Conservation (phyloP, 2,888 invertebrate genomes). For the Silvanus unidentatus region DNA sequence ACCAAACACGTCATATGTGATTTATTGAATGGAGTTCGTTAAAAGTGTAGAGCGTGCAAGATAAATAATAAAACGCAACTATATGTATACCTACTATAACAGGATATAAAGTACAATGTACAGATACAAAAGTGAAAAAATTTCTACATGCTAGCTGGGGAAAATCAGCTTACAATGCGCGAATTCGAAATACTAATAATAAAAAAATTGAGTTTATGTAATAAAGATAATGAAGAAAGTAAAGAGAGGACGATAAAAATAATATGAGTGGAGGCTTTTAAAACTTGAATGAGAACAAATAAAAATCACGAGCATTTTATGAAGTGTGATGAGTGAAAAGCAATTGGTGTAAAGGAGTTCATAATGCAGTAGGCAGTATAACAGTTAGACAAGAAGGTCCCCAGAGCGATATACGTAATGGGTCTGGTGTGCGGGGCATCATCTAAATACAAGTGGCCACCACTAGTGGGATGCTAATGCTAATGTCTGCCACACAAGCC, state of each 20-base stretch:
- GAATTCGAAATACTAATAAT: no score
- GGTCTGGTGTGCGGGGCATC: conserved; percentile 25
- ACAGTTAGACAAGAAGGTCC: conserved; percentile 28
- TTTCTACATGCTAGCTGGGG: no score
- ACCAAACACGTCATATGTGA: no score
- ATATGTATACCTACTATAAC: no score
- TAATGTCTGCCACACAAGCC: no score
- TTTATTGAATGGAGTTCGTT: no score
- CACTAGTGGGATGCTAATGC: conserved; percentile 10
- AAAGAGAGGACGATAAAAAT: conserved; percentile 10
- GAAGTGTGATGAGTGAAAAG: conserved; percentile 28
- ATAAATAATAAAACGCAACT: no score
- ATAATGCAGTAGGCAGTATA: conserved; percentile 31
- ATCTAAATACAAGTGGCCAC: conserved; percentile 34
- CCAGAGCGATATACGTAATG: conserved; percentile 27
- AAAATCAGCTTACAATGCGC: no score
- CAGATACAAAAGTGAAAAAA: no score
- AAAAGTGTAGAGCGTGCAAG: no score
- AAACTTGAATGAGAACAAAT: conserved; percentile 11
- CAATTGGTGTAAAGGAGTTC: conserved; percentile 29
- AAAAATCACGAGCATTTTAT: conserved; percentile 19
- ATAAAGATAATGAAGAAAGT: conserved; percentile 2
- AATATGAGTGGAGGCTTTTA: conserved; percentile 11
- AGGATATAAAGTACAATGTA: no score
- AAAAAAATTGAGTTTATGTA: no score